Percentiles rank a stretch among this genome's conserved stretches.
Evolutionary conservation across 2,797 vertebrate species (phyloP).

Genomic region (Podarcis lilfordi): DNA sequence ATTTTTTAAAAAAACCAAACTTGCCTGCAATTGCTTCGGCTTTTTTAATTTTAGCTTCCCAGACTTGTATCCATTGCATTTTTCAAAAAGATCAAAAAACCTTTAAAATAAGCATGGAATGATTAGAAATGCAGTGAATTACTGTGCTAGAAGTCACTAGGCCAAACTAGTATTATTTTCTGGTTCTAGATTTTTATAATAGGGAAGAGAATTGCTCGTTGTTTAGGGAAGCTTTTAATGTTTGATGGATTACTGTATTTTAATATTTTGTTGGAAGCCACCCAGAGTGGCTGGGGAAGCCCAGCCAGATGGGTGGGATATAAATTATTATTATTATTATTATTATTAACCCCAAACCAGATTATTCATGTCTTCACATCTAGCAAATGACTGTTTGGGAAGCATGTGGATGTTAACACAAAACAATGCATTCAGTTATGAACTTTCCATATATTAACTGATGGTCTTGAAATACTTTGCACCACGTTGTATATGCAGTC

Average conservation of each 20-base stretch:
- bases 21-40: constrained; percentile 89
- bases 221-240: no score
- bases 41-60: constrained; percentile 91
- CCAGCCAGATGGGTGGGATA: no score
- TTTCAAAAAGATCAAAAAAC: constrained; percentile 93
- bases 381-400: background rate
- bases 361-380: background rate
- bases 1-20: constrained; percentile 37
- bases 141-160: no score
- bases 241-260: no score
- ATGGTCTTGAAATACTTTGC: background rate
- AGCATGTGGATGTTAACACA: background rate
- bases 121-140: background rate
- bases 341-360: background rate
- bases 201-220: background rate
- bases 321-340: no score
- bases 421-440: background rate
- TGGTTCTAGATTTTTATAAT: background rate
- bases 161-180: background rate
- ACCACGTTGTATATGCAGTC: background rate
- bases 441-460: constrained; percentile 4
- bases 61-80: constrained; percentile 89
- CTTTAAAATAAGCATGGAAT: constrained; percentile 71
- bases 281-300: no score
- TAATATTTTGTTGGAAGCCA: no score